Evolutionary conservation across 2,888 invertebrate genomes (phyloP).

Genomic region (Notocelia uddmanniana): DNA sequence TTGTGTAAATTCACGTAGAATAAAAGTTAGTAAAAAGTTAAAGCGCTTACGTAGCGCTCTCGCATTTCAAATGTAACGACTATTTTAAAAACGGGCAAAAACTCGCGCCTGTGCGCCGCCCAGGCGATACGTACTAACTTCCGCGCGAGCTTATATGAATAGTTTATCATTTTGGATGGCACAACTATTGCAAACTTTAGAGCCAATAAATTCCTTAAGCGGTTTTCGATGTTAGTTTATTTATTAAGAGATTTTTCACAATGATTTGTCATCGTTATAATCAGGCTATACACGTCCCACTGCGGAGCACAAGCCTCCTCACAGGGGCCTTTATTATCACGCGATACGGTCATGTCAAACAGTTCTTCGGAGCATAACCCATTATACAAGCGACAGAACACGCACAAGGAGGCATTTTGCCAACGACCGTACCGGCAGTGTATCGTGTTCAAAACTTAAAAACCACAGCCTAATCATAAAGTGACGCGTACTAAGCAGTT

Average conservation of each 20-base stretch:
- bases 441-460: slow-evolving; percentile 16
- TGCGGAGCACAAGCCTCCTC: no score
- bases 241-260: not conserved
- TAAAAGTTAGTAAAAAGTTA: slow-evolving; percentile 77
- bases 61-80: slow-evolving; percentile 71
- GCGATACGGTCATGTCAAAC: no score
- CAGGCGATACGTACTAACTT: slow-evolving; percentile 55
- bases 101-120: slow-evolving; percentile 53
- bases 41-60: slow-evolving; percentile 70
- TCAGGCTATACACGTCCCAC: no score
- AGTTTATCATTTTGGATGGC: slow-evolving; percentile 40
- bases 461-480: slow-evolving; percentile 15
- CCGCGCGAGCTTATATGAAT: slow-evolving; percentile 57
- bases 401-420: no score
- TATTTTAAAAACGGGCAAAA: slow-evolving; percentile 67
- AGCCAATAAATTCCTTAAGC: not conserved
- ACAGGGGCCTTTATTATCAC: no score
- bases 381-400: no score
- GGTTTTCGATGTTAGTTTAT: not conserved
- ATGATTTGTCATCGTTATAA: no score
- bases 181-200: slow-evolving; percentile 19
- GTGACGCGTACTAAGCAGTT: slow-evolving; percentile 19
- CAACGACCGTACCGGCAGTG: not conserved
- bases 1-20: slow-evolving; percentile 81
- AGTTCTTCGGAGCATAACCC: no score